phyloP scores from a whole-genome alignment of 2,888 invertebrate species.

The Orgyia antiqua region DNA sequence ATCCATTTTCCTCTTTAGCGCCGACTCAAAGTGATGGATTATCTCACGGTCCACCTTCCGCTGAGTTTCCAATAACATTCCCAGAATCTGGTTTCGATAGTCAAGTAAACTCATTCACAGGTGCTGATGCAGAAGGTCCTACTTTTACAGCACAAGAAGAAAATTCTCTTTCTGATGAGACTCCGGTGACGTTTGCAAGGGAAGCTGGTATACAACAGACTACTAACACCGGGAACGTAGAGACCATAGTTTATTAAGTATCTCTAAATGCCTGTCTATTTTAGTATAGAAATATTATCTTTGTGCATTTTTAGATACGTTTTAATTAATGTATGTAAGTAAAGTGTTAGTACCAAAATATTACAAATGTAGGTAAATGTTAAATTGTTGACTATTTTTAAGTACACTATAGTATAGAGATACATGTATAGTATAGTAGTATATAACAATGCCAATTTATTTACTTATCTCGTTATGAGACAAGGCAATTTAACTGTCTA shows the following conservation, averaged over 20 bases:
- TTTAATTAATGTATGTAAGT: too few relatives aligned
- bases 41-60: constrained; percentile 35
- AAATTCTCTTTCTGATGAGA: constrained; percentile 33
- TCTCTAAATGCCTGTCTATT: background rate
- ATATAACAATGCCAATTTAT: background rate
- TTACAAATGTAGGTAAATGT: too few relatives aligned
- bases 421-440: too few relatives aligned
- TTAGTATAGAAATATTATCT: too few relatives aligned
- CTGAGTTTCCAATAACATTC: constrained; percentile 36
- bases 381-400: too few relatives aligned
- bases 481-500: constrained; percentile 7
- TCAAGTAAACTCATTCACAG: constrained; percentile 38
- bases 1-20: constrained; percentile 36
- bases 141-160: constrained; percentile 36
- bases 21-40: constrained; percentile 30
- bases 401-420: background rate
- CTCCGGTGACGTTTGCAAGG: constrained; percentile 52
- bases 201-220: constrained; percentile 59
- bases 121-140: constrained; percentile 33
- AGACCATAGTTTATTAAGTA: constrained; percentile 51
- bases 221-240: constrained; percentile 53
- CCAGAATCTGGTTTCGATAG: constrained; percentile 41
- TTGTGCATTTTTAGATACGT: too few relatives aligned
- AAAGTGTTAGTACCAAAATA: too few relatives aligned
- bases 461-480: constrained; percentile 2